Conservation (phyloP, 2,888 invertebrate species). For the Harpalus rubripes region DNA sequence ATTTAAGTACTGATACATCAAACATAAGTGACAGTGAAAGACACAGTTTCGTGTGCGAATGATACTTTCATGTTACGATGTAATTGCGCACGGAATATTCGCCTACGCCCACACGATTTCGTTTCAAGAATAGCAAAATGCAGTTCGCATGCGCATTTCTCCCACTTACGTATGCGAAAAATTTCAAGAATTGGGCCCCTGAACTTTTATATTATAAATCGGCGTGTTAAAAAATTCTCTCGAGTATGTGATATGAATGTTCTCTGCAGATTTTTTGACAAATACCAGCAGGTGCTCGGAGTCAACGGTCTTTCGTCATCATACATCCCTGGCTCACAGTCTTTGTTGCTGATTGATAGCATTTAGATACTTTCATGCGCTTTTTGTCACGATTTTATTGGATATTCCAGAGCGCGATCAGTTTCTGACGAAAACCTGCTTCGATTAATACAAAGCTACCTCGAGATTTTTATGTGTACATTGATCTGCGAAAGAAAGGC, state of each 20-base stretch:
- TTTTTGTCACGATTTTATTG: conserved; percentile 71
- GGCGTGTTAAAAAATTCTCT: not conserved
- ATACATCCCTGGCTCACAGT: conserved; percentile 2
- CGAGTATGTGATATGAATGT: not conserved
- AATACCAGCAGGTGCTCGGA: conserved; percentile 15
- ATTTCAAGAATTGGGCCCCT: too few species aligned
- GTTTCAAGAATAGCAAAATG: too few species aligned
- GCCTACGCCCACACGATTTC: too few species aligned
- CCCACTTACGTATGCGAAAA: too few species aligned
- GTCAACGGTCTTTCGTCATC: not conserved
- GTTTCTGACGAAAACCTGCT: conserved; percentile 71
- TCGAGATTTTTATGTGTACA: conserved; percentile 74
- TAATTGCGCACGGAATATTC: too few species aligned
- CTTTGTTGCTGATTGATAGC: conserved; percentile 44
- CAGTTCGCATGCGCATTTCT: too few species aligned
- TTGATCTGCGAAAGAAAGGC: conserved; percentile 71
- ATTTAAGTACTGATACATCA: too few species aligned
- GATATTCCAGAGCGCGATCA: conserved; percentile 68
- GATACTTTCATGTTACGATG: too few species aligned
- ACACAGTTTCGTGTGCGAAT: too few species aligned
- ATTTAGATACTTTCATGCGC: conserved; percentile 56
- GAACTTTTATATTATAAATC: not conserved
- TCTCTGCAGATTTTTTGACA: not conserved
- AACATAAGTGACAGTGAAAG: too few species aligned
- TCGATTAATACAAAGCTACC: conserved; percentile 72